Evolutionary conservation across 2,797 vertebrate species (phyloP), one percentile per base, ranked within the genome.

Genomic region (Vireo griseus): DNA sequence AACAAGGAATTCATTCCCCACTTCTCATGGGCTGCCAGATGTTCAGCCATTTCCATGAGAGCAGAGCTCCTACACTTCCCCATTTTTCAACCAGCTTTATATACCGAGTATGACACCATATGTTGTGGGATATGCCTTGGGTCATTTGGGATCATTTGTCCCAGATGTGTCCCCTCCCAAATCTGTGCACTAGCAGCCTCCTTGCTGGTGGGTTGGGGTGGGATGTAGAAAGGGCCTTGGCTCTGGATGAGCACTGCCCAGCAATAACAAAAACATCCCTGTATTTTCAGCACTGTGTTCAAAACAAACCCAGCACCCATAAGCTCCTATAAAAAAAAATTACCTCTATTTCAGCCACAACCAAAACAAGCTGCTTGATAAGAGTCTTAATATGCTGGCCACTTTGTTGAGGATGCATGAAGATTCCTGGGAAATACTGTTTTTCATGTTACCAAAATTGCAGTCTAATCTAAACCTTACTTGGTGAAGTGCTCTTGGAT

Each of bases 11-110:
- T 33, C 11, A 45, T 65, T 77, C 39, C 19, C 15, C 12, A 24
- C 40, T 71, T 40, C 29, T 37, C 39, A 24, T 13, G 16, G 61
- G 4, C 35, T 61, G 33, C 5, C 17, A 40, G 11, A 7, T 26
- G 7, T 31, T 67, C 33, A 47, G 7, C 3, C 47, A 35, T 40
- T 15, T 50, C 44, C 29, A 31, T 2, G 1, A 35, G 6, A 40
- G 4, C 24, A 63, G 4, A 0, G 1, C 3, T 45, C 40, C 40
- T 31, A 12, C 15, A 31, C 5, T 7, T 42, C 3, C 10, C 6
- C 7, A 13, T 48, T 67, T 12, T 10, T 2, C 9, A 16, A 17
- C 21, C 33, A 52, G 10, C 7, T 58, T 31, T 40, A 13, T 20
- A 31, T 10, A 63, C 5, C 0, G 0, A 63, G 28, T 15, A 58